Evolutionary conservation across 2,888 invertebrate genomes (phyloP), one percentile per base, ranked within the genome.

Genomic region (Pseudolycoriella hygida): DNA sequence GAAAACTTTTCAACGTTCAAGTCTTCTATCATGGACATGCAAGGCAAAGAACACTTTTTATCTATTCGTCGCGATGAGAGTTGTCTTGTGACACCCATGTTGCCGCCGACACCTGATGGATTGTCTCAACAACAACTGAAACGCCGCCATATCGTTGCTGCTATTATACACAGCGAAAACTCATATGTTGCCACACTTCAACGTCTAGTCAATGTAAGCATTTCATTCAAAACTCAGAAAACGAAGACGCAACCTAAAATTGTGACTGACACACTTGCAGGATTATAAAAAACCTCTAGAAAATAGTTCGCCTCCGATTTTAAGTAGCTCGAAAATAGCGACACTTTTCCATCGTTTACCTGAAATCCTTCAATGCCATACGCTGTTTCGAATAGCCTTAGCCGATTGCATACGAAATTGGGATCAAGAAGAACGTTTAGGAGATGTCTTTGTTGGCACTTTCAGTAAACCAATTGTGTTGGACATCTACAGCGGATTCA

Each of bases 91-190:
- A 60, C 60, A 30, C 86, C 86, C 42, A 75, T 80, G 52, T 71
- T 90, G 56, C 87, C 89, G 20, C 76, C 81, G 44, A 77, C 84
- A 41, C 89, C 90, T 40, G 72, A 80, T 49, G 75, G 80, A 58
- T 72, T 92, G 56, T 75, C 79, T 46, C 76, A 84, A 52, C 83
- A 85, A 60, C 87, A 93, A 70, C 69, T 87, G 50, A 88, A 93
- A 58, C 72, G 93, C 52, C 74, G 94, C 54, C 86, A 87, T 67
- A 92, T 94, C 52, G 81, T 96, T 50, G 85, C 86, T 37, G 87
- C 88, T 57, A 87, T 94, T 61, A 87, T 94, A 53, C 86, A 89
- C 66, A 92, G 89, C 68, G 94, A 96, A 69, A 92, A 90, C 69
- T 89, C 86, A 47, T 94, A 93, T 63, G 84, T 93, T 53, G 81